Base-by-base conservation (phyloP, 2,113 vertebrate genomes). In the Perca schrenkii region DNA sequence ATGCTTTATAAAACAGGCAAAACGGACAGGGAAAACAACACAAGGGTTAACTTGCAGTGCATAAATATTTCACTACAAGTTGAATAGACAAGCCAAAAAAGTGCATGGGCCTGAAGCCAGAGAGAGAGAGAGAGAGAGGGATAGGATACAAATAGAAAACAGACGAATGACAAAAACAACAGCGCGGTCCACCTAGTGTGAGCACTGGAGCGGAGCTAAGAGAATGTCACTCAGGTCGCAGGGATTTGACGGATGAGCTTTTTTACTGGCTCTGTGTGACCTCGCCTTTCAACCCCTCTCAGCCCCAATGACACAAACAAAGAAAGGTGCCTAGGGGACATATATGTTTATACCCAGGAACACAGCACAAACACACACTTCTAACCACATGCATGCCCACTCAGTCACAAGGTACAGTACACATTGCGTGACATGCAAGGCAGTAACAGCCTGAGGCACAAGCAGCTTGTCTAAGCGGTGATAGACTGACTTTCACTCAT, bases 161-260 rank as follows among this genome's bases (percentile, higher is more conserved):
- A 78, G 88, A 91, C 84, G 88, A 91, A 91, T 86, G 90, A 92
- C 80, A 91, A 79, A 92, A 92, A 91, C 86, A 90, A 75, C 80
- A 78, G 81, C 21, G 52, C 63, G 49, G 79, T 90, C 82, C 82
- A 75, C 89, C 83, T 52, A 63, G 91, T 83, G 88, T 60, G 83
- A 63, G 88, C 82, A 69, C 61, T 66, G 83, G 79, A 89, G 91
- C 87, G 67, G 53, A 86, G 81, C 90, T 66, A 85, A 85, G 86
- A 83, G 89, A 93, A 90, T 91, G 91, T 93, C 93, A 88, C 74
- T 87, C 71, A 77, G 92, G 93, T 94, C 87, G 86, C 81, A 53
- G 80, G 74, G 84, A 85, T 92, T 91, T 93, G 91, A 95, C 79
- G 66, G 91, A 92, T 91, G 90, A 90, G 89, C 85, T 93, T 91